phyloP scores from a whole-genome alignment of 2,888 invertebrate species.

The Erebia palarica region DNA sequence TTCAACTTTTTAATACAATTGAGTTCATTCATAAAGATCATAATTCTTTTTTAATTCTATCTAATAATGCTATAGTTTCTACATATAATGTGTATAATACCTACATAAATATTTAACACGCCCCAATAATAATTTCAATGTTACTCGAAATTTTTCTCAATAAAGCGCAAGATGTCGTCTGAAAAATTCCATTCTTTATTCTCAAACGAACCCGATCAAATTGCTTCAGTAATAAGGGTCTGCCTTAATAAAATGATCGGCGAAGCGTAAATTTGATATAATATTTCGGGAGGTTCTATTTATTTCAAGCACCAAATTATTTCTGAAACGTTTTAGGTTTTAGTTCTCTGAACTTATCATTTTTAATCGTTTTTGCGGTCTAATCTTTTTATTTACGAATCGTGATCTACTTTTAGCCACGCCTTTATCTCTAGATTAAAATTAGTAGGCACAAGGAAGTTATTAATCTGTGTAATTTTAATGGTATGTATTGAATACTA shows the following conservation, averaged over 20 bases:
- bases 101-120: conserved; percentile 39
- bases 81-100: background rate
- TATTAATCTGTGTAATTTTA: conserved; percentile 11
- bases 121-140: conserved; percentile 45
- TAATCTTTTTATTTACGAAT: conserved; percentile 28
- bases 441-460: conserved; percentile 24
- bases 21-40: too few species aligned
- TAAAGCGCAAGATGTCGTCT: conserved; percentile 67
- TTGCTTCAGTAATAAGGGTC: conserved; percentile 70
- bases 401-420: conserved; percentile 31
- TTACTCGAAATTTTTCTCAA: conserved; percentile 55
- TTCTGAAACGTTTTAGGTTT: conserved; percentile 12
- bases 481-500: conserved; percentile 9
- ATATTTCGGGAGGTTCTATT: conserved; percentile 42
- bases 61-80: too few species aligned
- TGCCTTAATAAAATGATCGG: conserved; percentile 57
- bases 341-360: conserved; percentile 14
- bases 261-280: conserved; percentile 45
- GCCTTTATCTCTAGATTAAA: conserved; percentile 19
- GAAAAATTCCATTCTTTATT: conserved; percentile 67
- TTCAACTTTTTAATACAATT: too few species aligned
- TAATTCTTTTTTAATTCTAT: too few species aligned
- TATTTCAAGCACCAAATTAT: conserved; percentile 30
- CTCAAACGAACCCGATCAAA: conserved; percentile 62
- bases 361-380: conserved; percentile 15